Evolutionary conservation across 2,113 vertebrate species (phyloP), one percentile per base, ranked within the genome.

Genomic region (Periophthalmodon schlosseri): DNA sequence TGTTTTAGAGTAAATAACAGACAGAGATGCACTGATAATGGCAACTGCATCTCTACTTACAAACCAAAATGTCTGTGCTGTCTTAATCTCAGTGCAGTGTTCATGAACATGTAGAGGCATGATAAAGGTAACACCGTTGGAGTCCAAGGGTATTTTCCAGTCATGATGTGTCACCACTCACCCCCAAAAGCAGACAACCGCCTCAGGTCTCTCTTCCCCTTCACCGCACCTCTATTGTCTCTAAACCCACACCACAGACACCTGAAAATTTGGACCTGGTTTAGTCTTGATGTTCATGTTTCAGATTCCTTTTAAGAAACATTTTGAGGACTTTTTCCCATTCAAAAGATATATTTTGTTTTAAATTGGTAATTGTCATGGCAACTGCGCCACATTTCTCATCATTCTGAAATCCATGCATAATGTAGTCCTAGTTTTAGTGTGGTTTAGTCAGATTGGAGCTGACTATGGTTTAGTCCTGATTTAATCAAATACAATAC

Each of bases 141-240:
- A 78, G 74, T 28, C 3, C 3, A 75, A 67, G 77, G 85, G 80
- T 83, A 88, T 88, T 89, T 88, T 85, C 84, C 81, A 83, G 81
- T 88, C 75, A 64, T 23, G 70, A 86, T 80, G 70, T 80, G 78
- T 46, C 63, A 75, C 68, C 79, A 78, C 80, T 87, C 82, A 83
- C 79, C 68, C 79, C 67, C 73, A 54, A 77, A 82, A 84, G 83
- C 79, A 83, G 85, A 84, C 88, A 81, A 71, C 72, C 58, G 80
- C 88, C 85, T 86, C 84, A 88, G 89, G 87, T 88, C 86, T 86
- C 87, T 84, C 81, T 67, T 73, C 64, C 34, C 46, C 70, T 70
- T 60, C 80, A 46, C 82, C 73, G 81, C 77, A 61, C 68, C 73
- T 44, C 52, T 70, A 86, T 79, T 88, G 74, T 88, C 73, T 79